A percentile compares a stretch with the other conserved stretches of the same genome.
Evolutionary conservation across 2,797 vertebrate genomes (phyloP).

Genomic region (Trachurus trachurus): DNA sequence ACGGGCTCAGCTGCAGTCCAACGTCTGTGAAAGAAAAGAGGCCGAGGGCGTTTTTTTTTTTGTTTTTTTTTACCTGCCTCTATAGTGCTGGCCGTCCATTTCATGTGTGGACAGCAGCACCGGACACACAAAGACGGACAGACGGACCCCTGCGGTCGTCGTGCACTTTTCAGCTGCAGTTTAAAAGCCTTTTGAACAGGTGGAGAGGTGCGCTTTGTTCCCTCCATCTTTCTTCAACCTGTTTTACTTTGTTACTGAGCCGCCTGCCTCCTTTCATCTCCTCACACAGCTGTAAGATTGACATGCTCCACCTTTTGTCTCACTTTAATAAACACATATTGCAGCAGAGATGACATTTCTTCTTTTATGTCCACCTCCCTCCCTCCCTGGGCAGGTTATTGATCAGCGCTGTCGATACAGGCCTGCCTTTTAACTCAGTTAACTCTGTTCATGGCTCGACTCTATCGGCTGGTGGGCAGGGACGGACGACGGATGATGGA

Average conservation of each 20-base stretch:
- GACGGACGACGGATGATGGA: neutral
- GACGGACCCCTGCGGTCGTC: neutral
- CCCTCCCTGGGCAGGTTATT: constrained; percentile 22
- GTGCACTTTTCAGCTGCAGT: constrained; percentile 7
- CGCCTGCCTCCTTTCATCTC: too few species aligned
- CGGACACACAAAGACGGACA: neutral
- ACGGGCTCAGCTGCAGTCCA: too few species aligned
- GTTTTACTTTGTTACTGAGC: too few species aligned
- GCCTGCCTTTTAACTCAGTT: constrained; percentile 44
- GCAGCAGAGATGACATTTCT: neutral
- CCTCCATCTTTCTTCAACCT: neutral
- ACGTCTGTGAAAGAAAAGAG: too few species aligned
- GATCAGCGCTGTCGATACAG: constrained; percentile 40
- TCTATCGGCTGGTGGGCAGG: constrained; percentile 15
- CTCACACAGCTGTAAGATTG: too few species aligned
- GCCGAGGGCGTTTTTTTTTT: neutral
- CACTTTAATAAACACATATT: neutral
- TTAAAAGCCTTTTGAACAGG: constrained; percentile 47
- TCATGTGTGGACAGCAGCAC: constrained; percentile 10
- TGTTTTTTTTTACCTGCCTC: neutral
- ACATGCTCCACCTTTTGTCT: neutral
- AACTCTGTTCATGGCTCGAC: constrained; percentile 45
- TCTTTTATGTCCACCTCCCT: neutral
- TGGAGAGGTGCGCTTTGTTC: constrained; percentile 17
- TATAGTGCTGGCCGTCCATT: constrained; percentile 18